Percentiles rank a stretch among this genome's conserved stretches.
Conservation (phyloP, 2,797 vertebrate species). For the Trachurus trachurus region DNA sequence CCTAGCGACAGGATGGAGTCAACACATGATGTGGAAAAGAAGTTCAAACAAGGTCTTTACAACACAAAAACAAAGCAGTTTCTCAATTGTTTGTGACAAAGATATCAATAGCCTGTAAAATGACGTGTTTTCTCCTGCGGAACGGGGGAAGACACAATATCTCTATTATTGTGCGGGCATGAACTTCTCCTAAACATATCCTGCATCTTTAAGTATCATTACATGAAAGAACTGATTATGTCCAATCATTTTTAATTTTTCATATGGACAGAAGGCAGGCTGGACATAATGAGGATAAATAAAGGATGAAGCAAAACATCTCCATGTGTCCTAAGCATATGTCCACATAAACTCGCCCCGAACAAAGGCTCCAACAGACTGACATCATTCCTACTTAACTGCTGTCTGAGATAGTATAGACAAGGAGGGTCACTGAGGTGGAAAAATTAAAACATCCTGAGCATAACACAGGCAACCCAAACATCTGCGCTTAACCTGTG, state of each 20-base stretch:
- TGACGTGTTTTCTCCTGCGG: too few species aligned
- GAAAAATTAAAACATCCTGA: constrained; percentile 20
- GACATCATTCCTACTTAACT: constrained; percentile 47
- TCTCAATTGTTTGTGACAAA: too few species aligned
- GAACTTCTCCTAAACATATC: not conserved
- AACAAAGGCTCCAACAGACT: constrained; percentile 28
- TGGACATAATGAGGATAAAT: constrained; percentile 54
- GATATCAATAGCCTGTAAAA: too few species aligned
- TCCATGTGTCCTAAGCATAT: constrained; percentile 56
- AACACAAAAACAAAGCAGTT: too few species aligned
- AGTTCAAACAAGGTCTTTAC: too few species aligned
- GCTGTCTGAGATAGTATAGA: constrained; percentile 15
- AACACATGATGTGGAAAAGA: too few species aligned
- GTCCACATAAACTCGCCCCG: constrained; percentile 29
- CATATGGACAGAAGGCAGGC: constrained; percentile 39
- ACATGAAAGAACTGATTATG: constrained; percentile 6
- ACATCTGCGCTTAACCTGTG: constrained; percentile 33
- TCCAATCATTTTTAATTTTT: constrained; percentile 31
- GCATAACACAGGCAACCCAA: constrained; percentile 1
- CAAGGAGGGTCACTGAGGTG: constrained; percentile 15
- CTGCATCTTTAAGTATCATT: not conserved
- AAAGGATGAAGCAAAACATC: constrained; percentile 59
- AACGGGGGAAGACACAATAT: too few species aligned
- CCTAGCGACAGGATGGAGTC: too few species aligned
- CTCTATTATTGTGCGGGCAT: too few species aligned